Base-by-base conservation (phyloP, 2,113 vertebrate species). In the Crotalus horridus region DNA sequence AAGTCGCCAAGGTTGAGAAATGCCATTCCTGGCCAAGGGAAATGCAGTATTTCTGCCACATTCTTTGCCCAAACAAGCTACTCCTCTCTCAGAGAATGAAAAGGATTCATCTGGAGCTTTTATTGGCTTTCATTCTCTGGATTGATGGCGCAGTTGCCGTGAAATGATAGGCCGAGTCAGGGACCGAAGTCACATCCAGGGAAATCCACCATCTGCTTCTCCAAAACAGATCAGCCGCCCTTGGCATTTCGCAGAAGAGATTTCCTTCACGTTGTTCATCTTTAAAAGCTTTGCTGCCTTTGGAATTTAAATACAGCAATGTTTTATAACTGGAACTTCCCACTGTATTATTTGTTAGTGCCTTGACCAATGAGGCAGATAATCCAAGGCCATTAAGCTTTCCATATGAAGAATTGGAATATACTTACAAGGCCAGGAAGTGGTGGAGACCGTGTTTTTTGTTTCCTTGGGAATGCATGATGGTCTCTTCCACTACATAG, bases 331-430 rank as follows among this genome's bases (percentile, higher is more conserved):
- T 90, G 95, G 95, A 93, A 96, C 95, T 95, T 95, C 64, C 89
- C 53, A 89, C 96, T 95, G 94, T 95, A 97, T 97, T 97, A 98
- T 98, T 97, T 96, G 94, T 94, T 43, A 93, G 92, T 61, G 46
- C 94, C 92, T 91, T 96, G 96, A 97, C 96, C 96, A 97, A 97
- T 97, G 97, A 98, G 97, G 97, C 97, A 96, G 95, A 96, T 97
- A 97, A 97, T 96, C 96, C 96, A 97, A 81, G 96, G 95, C 94
- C 95, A 96, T 98, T 98, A 97, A 96, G 95, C 93, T 94, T 95
- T 97, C 94, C 95, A 93, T 94, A 93, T 96, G 96, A 97, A 96
- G 95, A 95, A 97, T 92, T 96, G 97, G 96, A 97, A 97, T 93
- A 94, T 94, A 46, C 87, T 96, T 91, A 91, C 58, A 64, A 0